phyloP scores from a whole-genome alignment of 2,113 vertebrate species.

The Lucifuga dentata region DNA sequence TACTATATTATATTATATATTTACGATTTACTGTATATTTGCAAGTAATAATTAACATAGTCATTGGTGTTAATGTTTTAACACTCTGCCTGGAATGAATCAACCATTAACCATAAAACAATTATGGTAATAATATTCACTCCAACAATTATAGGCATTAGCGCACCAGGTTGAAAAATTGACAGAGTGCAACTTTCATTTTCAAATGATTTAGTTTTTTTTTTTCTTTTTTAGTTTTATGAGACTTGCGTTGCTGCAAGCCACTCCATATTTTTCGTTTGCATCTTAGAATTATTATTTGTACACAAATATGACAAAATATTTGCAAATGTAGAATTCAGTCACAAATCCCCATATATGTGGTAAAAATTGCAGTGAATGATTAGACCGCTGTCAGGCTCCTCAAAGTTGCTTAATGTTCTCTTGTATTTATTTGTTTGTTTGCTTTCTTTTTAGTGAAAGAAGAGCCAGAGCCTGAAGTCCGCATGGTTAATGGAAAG shows the following conservation, averaged over 20 bases:
- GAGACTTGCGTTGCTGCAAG: not conserved
- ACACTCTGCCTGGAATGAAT: constrained; percentile 7
- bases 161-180: not conserved
- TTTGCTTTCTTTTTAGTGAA: constrained; percentile 84
- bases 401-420: too few species aligned
- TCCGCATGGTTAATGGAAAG: constrained; percentile 99
- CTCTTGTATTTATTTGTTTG: not conserved
- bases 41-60: not conserved
- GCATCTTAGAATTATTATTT: too few species aligned
- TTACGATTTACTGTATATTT: not conserved
- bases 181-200: too few species aligned
- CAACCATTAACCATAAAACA: constrained; percentile 48
- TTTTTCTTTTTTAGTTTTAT: not conserved
- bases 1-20: not conserved
- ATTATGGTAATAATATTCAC: constrained; percentile 37
- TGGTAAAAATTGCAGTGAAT: too few species aligned
- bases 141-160: not conserved
- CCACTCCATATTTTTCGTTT: not conserved
- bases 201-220: not conserved
- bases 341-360: not conserved
- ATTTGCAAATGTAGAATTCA: not conserved
- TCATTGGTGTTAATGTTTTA: constrained; percentile 27
- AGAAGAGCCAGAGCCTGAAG: constrained; percentile 96
- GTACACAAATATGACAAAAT: not conserved
- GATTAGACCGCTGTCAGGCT: too few species aligned